Percentiles rank a stretch among this genome's conserved stretches.
These are phyloP conservation scores for Notospermus geniculatus DNA, from an alignment of 1,140 invertebrate genomes.

Conservation along the genomic window DNA sequence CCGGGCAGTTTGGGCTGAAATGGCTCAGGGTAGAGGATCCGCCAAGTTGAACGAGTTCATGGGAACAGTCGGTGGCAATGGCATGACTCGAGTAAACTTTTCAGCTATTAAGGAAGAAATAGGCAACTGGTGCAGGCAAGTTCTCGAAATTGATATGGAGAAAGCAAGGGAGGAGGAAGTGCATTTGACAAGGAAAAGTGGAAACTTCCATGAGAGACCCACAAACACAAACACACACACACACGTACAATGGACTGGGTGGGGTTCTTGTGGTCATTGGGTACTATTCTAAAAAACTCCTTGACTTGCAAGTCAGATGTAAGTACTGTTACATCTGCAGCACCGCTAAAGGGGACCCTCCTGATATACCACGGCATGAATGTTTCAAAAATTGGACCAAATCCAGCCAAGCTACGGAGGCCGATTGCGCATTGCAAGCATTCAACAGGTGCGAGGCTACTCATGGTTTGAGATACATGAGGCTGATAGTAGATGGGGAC, in stretches of 20 bases:
- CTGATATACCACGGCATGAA: no score
- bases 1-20: slow-evolving; percentile 19
- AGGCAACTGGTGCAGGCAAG: slow-evolving; percentile 13
- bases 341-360: no score
- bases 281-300: no score
- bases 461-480: no score
- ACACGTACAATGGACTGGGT: slow-evolving; percentile 21
- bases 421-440: no score
- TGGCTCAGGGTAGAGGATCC: slow-evolving; percentile 16
- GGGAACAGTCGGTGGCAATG: slow-evolving; percentile 9
- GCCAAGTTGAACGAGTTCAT: slow-evolving; percentile 15
- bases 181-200: slow-evolving; percentile 18
- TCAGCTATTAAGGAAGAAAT: not conserved
- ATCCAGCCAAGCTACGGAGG: no score
- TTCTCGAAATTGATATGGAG: slow-evolving; percentile 13
- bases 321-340: no score
- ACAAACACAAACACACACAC: slow-evolving; percentile 17
- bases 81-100: not conserved
- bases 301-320: no score
- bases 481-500: no score
- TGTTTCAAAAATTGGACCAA: no score
- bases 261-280: no score
- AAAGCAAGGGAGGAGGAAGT: slow-evolving; percentile 21
- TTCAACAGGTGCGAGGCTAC: no score
- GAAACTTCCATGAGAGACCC: slow-evolving; percentile 15